These are phyloP conservation scores for Hystrix brachyura DNA, from an alignment of 2,113 vertebrate genomes.

Conservation along the genomic window DNA sequence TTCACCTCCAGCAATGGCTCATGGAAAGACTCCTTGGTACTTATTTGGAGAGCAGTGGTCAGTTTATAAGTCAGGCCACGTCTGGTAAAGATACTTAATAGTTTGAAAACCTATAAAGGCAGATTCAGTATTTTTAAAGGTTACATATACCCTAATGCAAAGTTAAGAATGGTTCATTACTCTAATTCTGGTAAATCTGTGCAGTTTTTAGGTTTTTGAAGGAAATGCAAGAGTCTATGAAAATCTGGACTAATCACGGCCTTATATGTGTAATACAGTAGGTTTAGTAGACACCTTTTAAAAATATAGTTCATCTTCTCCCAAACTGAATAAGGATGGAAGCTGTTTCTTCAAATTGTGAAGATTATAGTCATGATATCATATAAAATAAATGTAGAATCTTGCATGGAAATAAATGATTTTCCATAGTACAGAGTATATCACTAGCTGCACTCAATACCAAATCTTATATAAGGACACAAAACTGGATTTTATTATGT, in stretches of 20 bases:
- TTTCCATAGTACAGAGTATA: conserved; percentile 1
- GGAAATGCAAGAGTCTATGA: conserved; percentile 21
- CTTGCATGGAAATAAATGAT: conserved; percentile 20
- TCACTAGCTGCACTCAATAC: neutral
- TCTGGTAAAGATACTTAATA: neutral
- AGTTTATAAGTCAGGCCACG: neutral
- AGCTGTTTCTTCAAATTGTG: neutral
- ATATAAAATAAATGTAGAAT: conserved; percentile 42
- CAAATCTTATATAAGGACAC: neutral
- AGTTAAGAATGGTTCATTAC: neutral
- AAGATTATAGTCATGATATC: conserved; percentile 32
- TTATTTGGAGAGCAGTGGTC: neutral
- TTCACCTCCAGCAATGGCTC: neutral
- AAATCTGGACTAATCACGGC: conserved; percentile 34
- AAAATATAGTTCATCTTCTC: conserved; percentile 32
- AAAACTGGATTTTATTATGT: conserved; percentile 37
- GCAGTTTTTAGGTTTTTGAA: conserved; percentile 40
- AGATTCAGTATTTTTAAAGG: conserved; percentile 19
- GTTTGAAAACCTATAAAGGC: conserved; percentile 37
- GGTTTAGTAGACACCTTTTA: neutral
- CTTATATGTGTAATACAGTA: neutral
- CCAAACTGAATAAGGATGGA: neutral
- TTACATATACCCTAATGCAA: neutral
- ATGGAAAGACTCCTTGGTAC: neutral
- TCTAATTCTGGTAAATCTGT: conserved; percentile 20